Percentiles rank a stretch among this genome's conserved stretches.
phyloP scores from a whole-genome alignment of 2,113 vertebrate species.

The Axis porcinus region DNA sequence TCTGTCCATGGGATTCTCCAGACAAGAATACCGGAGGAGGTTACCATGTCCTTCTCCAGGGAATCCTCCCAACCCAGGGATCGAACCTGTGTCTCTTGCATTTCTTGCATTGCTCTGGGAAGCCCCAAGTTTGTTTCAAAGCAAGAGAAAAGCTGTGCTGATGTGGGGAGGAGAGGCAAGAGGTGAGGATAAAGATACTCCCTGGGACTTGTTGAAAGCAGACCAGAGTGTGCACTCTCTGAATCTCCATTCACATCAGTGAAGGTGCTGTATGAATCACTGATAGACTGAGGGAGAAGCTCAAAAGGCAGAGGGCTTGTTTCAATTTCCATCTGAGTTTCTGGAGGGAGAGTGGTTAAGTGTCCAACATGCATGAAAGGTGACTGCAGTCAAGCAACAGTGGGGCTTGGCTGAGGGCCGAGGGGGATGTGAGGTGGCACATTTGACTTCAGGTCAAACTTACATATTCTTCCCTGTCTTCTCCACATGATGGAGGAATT shows the following conservation, averaged over 20 bases:
- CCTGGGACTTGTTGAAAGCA: neutral
- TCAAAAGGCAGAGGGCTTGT: neutral
- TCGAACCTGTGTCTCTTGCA: neutral
- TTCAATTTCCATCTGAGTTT: neutral
- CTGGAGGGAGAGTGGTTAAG: neutral
- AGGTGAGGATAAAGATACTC: rapidly evolving
- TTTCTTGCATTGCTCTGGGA: neutral
- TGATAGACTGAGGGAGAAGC: neutral
- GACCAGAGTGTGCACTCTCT: neutral
- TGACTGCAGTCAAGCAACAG: neutral
- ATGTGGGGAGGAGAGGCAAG: neutral
- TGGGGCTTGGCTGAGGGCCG: neutral
- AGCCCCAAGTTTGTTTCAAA: neutral
- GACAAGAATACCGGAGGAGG: neutral
- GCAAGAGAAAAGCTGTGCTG: neutral
- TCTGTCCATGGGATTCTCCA: neutral
- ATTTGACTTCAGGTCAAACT: neutral
- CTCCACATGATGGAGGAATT: neutral
- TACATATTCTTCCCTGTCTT: no score
- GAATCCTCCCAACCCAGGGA: neutral
- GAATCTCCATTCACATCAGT: no score
- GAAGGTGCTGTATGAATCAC: rapidly evolving
- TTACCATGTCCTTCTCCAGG: neutral
- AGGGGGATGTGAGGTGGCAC: neutral
- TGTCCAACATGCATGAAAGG: neutral